Conservation (phyloP, 2,888 invertebrate species). For the Drosophila mulleri region DNA sequence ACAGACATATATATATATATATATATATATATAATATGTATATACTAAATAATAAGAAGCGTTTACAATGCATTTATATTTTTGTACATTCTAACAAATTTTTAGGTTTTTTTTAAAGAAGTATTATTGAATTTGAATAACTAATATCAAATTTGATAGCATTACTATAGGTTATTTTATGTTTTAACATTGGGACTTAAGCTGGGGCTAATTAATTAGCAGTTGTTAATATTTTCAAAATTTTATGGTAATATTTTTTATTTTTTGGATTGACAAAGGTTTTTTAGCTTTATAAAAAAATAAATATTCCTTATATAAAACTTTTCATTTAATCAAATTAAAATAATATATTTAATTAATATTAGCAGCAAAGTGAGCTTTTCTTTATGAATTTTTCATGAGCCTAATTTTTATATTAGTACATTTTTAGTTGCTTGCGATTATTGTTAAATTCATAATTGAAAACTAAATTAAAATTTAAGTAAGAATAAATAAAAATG, state of each 20-base stretch:
- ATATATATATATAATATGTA: neutral
- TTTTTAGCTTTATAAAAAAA: slow-evolving; percentile 29
- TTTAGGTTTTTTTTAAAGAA: slow-evolving; percentile 34
- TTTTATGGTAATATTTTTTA: slow-evolving; percentile 1
- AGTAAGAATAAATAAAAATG: slow-evolving; percentile 52
- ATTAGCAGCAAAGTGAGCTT: too few relatives aligned
- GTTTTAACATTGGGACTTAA: slow-evolving; percentile 57
- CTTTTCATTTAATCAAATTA: neutral
- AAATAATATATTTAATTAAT: neutral
- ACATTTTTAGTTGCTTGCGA: neutral
- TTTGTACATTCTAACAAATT: slow-evolving; percentile 61
- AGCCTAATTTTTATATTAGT: too few relatives aligned
- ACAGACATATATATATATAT: too few relatives aligned
- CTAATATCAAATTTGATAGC: slow-evolving; percentile 57
- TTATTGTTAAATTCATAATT: slow-evolving; percentile 36
- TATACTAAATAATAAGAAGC: slow-evolving; percentile 26
- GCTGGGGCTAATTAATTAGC: slow-evolving; percentile 49
- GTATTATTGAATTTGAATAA: slow-evolving; percentile 55
- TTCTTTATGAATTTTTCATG: too few relatives aligned
- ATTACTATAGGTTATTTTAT: slow-evolving; percentile 56
- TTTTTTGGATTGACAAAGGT: neutral
- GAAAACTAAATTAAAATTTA: slow-evolving; percentile 17
- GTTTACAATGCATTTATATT: slow-evolving; percentile 4
- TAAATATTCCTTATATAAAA: neutral
- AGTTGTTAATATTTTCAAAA: slow-evolving; percentile 20